Evolutionary conservation across 2,797 vertebrate genomes (phyloP).

Genomic region (Enteromius paludinosus): DNA sequence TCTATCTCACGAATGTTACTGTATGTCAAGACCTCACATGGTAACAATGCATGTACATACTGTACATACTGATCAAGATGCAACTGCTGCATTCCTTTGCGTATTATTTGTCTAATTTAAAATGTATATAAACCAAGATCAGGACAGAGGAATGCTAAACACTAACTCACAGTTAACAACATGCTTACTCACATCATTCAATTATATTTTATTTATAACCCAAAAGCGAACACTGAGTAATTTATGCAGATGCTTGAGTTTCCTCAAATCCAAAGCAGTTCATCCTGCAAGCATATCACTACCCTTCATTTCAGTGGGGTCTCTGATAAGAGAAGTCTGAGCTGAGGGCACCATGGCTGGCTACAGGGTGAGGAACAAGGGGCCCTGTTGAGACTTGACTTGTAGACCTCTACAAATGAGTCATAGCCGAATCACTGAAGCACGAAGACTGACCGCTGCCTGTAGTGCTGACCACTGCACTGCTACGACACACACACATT

Average conservation of each 20-base stretch:
- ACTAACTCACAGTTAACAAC: neutral
- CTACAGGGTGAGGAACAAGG: slow-evolving; percentile 6
- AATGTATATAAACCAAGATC: neutral
- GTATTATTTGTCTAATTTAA: neutral
- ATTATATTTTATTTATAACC: neutral
- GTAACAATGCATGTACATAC: no score
- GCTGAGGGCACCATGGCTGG: neutral
- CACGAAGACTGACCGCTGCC: slow-evolving; percentile 34
- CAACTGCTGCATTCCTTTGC: neutral
- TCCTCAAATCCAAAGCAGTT: neutral
- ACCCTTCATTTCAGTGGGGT: neutral
- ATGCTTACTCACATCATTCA: neutral
- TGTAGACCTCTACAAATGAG: slow-evolving; percentile 46
- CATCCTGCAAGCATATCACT: neutral
- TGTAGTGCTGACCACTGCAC: slow-evolving; percentile 41
- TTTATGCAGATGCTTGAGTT: neutral
- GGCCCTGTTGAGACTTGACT: slow-evolving; percentile 46
- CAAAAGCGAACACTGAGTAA: neutral
- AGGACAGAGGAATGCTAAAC: neutral
- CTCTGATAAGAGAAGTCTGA: slow-evolving; percentile 24
- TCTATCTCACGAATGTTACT: neutral
- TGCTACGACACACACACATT: slow-evolving; percentile 8
- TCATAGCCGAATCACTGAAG: slow-evolving; percentile 21
- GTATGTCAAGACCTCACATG: no score
- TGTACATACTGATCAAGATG: no score